Base-by-base conservation (phyloP, 1,140 invertebrate species). In the Drosophila sp. region DNA sequence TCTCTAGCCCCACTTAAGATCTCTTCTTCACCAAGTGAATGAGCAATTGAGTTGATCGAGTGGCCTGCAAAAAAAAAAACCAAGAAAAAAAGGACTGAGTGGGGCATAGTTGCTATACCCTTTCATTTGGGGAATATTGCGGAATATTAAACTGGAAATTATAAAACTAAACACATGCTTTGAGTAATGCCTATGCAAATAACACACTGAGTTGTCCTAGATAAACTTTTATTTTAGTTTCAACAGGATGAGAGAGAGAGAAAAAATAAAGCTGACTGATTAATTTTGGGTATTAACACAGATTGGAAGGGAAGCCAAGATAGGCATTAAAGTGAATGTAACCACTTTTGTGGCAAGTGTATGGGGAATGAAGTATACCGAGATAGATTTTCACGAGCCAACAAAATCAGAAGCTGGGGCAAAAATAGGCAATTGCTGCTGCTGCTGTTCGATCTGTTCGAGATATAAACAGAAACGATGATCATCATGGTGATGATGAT, bases 1-100 rank as follows among this genome's bases (percentile, higher is more conserved):
- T 75, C 72, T 57, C 72, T 75, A 40, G 27, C 72, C 44, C 72
- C 44, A 56, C 65, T 32, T 30, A 44, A 70, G 54, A 35, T 33
- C 32, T 38, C 41, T 66, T 41, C 29, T 6, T 25, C 6, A 3
- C 60, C 60, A 61, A 70, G 57, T 77, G 62, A 70, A 60, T 56
- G 60, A 61, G 72, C 74, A 77, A 77, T 77, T 77, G 75, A 77
- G 57, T 66, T 77, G 75, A 77, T 77, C 74, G 74, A 72, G 74
- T 60, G 70, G 75, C 32, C 30, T 44, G 10, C 44, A 58, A 30
- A 30, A 47, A 44, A 17, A 44, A 47, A 8, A 40, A 10, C 1
- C 5, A 25, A 47, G 17, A 47, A 2, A 27, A 23, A 27, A 50
- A 50, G 10, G 27, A 10, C 23, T 23, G 7, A 27, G 23, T 27